Conservation (phyloP, 2,797 vertebrate species). For the Neosalanx taihuensis region DNA sequence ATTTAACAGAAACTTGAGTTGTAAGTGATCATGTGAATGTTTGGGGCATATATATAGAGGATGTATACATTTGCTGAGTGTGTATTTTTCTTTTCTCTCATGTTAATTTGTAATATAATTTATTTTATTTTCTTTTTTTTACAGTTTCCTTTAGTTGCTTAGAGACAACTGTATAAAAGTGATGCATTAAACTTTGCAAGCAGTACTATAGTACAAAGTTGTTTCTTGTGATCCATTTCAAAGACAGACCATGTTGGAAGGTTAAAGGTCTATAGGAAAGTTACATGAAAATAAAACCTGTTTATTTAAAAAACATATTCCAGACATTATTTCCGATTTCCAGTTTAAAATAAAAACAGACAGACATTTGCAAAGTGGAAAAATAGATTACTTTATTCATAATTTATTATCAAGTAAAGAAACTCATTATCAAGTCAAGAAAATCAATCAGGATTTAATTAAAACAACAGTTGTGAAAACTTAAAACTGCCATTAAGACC, state of each 20-base stretch:
- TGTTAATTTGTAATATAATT: conserved; percentile 30
- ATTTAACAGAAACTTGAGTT: conserved; percentile 74
- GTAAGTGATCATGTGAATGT: conserved; percentile 80
- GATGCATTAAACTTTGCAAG: conserved; percentile 77
- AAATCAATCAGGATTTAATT: conserved; percentile 39
- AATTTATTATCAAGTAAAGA: conserved; percentile 29
- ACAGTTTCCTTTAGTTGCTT: conserved; percentile 68
- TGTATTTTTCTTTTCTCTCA: conserved; percentile 40
- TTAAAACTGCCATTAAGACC: conserved; percentile 27
- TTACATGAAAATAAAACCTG: conserved; percentile 1
- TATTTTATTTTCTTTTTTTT: conserved; percentile 61
- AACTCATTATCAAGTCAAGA: no score
- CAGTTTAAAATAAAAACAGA: conserved; percentile 59
- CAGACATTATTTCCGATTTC: conserved; percentile 27
- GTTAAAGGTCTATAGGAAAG: background rate
- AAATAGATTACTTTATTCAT: conserved; percentile 62
- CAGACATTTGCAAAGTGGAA: conserved; percentile 67
- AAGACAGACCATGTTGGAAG: no score
- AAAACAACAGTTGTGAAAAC: conserved; percentile 22
- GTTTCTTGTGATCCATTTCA: conserved; percentile 29
- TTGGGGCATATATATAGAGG: conserved; percentile 71
- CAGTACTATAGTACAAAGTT: conserved; percentile 52
- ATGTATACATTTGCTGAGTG: conserved; percentile 78
- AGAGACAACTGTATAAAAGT: conserved; percentile 70
- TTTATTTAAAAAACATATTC: conserved; percentile 54